Evolutionary conservation across 2,888 invertebrate species (phyloP).

Genomic region (Deilephila elpenor): DNA sequence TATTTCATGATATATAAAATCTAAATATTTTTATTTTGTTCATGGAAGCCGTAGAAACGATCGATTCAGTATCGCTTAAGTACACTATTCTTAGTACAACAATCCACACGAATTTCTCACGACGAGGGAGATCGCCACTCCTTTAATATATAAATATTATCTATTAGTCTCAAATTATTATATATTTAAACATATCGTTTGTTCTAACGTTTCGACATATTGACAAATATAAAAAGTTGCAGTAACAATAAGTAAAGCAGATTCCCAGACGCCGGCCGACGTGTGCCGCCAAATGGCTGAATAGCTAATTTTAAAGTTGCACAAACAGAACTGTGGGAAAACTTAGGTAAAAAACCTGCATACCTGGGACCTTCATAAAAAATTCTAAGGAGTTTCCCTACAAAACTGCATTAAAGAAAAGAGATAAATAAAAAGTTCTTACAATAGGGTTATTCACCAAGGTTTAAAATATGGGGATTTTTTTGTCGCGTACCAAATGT

Average conservation of each 20-base stretch:
- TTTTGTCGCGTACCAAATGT: too few relatives aligned
- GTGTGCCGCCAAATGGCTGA: not conserved
- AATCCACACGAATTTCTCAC: not conserved
- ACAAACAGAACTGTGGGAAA: too few relatives aligned
- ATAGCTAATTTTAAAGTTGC: not conserved
- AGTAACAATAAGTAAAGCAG: conserved; percentile 18
- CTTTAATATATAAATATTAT: conserved; percentile 8
- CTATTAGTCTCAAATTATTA: conserved; percentile 4
- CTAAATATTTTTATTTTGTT: too few relatives aligned
- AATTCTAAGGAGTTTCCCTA: too few relatives aligned
- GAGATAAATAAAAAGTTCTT: too few relatives aligned
- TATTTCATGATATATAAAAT: too few relatives aligned
- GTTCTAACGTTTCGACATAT: not conserved
- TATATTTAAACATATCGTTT: not conserved
- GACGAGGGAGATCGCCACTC: not conserved
- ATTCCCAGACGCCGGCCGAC: conserved; percentile 15
- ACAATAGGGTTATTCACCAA: too few relatives aligned
- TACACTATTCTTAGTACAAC: not conserved
- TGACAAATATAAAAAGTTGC: conserved; percentile 5
- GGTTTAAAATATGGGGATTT: too few relatives aligned
- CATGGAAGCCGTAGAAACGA: too few relatives aligned
- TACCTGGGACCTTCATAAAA: too few relatives aligned
- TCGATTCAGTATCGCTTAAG: not conserved
- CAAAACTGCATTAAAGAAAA: too few relatives aligned
- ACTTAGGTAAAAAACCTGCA: too few relatives aligned